Evolutionary conservation across 2,797 vertebrate genomes (phyloP), one percentile per base, ranked within the genome.

Genomic region (Syngnathus rostellatus): DNA sequence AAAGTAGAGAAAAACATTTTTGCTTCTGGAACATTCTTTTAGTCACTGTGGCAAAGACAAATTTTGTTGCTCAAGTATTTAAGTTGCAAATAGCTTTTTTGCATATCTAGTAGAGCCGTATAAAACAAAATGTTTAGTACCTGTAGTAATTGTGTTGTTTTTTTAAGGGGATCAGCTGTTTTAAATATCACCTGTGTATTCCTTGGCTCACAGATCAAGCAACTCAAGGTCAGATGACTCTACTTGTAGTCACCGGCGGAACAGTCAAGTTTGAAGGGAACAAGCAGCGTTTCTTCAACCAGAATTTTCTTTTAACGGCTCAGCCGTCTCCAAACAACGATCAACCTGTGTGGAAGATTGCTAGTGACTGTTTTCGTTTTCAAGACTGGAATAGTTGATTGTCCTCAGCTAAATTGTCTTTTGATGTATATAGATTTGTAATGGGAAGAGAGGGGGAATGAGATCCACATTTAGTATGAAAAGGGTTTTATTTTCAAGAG

Each of bases 311-410:
- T 70, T 81, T 99, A 74, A 97, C 95, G 0, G 94, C 95, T 8
- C 94, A 98, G 64, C 88, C 91, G 5, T 91, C 92, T 0, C 80
- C 93, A 5, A 90, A 88, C 85, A 95, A 87, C 45, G 94, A 94
- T 0, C 90, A 91, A 78, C 92, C 92, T 0, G 95, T 98, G 65
- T 99, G 97, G 96, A 99, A 98, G 87, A 98, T 98, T 1, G 94
- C 94, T 5, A 98, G 94, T 62, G 95, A 99, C 77, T 98, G 95
- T 86, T 98, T 99, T 87, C 91, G 95, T 70, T 99, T 98, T 80
- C 97, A 99, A 68, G 95, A 99, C 81, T 97, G 94, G 94, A 90
- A 91, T 64, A 94, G 77, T 79, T 92, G 79, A 92, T 46, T 25
- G 48, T 66, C 7, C 0, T 2, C 31, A 11, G 3, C 40, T 5